Conservation (phyloP, 2,113 vertebrate species). For the Phocoena sinus region DNA sequence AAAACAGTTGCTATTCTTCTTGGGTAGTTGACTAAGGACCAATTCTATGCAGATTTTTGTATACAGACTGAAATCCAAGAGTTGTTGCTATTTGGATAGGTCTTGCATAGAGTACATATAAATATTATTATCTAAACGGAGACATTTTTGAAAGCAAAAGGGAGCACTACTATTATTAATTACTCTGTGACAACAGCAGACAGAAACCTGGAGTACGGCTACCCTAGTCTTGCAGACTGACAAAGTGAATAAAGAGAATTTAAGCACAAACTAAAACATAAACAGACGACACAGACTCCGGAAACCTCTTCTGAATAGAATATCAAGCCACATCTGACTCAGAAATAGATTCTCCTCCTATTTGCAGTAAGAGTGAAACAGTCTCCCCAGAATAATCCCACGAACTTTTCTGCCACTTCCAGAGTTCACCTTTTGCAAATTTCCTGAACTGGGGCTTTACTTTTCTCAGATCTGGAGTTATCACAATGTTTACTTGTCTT, state of each 20-base stretch:
- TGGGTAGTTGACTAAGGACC: not conserved
- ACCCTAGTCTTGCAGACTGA: not conserved
- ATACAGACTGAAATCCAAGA: not conserved
- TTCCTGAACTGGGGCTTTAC: not conserved
- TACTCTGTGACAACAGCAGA: not conserved
- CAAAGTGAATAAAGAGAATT: not conserved
- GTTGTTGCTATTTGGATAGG: not conserved
- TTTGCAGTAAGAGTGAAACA: not conserved
- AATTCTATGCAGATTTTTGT: not conserved
- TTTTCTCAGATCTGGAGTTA: not conserved
- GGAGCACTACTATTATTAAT: not conserved
- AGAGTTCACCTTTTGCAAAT: not conserved
- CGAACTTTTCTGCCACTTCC: not conserved
- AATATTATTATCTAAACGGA: not conserved
- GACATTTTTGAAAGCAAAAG: not conserved
- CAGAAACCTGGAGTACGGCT: too few species aligned
- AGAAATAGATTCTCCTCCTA: not conserved
- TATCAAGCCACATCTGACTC: not conserved
- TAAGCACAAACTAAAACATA: not conserved
- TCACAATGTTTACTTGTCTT: not conserved
- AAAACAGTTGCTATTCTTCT: not conserved
- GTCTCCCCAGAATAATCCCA: not conserved
- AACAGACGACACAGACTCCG: not conserved
- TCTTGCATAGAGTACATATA: not conserved
- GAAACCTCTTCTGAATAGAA: not conserved